Evolutionary conservation across 2,888 invertebrate species (phyloP).

Genomic region (Drosophila pegasa): DNA sequence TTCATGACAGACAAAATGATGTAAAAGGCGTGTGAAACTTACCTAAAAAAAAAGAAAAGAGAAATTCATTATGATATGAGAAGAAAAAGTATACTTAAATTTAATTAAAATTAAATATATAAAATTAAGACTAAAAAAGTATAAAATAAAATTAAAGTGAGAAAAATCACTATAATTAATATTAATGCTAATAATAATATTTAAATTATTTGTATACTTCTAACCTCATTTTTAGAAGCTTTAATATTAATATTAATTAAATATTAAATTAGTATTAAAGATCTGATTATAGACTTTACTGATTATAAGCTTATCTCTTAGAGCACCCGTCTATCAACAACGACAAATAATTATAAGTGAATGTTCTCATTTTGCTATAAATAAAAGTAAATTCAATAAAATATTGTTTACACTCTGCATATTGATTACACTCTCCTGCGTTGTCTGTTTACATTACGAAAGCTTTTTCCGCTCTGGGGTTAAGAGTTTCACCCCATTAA

Average conservation of each 20-base stretch:
- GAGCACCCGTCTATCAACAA: not conserved
- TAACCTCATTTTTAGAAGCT: too few relatives aligned
- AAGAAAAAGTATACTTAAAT: not conserved
- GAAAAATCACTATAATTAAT: not conserved
- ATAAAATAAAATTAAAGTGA: not conserved
- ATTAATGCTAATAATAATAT: too few relatives aligned
- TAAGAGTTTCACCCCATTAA: slow-evolving; percentile 15
- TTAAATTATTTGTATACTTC: too few relatives aligned
- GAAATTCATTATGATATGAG: not conserved
- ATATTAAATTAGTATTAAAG: not conserved
- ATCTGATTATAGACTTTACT: not conserved
- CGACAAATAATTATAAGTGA: not conserved
- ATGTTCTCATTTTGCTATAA: not conserved
- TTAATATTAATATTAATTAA: not conserved
- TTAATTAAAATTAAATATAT: not conserved
- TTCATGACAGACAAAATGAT: not conserved
- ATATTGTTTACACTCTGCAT: not conserved
- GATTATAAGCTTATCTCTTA: not conserved
- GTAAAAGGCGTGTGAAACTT: slow-evolving; percentile 34
- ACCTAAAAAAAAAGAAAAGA: slow-evolving; percentile 55
- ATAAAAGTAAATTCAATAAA: not conserved
- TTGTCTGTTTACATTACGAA: not conserved
- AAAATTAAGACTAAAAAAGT: not conserved
- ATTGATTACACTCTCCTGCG: not conserved
- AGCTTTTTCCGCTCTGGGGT: slow-evolving; percentile 3